Conservation (phyloP, 2,113 vertebrate species). For the Todiramphus chloris region DNA sequence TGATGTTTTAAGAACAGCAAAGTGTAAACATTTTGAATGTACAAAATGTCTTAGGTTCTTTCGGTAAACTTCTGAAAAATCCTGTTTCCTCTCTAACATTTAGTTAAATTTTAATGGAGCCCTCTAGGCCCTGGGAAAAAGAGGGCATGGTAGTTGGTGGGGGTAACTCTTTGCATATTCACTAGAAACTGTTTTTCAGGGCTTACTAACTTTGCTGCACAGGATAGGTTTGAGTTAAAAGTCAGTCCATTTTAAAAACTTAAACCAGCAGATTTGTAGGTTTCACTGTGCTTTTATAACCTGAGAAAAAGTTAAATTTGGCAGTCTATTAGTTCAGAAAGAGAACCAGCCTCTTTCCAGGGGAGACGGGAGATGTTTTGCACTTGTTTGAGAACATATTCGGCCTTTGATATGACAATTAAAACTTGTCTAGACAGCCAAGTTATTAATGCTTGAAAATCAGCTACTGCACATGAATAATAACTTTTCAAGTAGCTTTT, state of each 20-base stretch:
- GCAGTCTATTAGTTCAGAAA: not conserved
- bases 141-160: slow-evolving; percentile 18
- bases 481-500: slow-evolving; percentile 67
- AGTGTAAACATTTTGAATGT: slow-evolving; percentile 77
- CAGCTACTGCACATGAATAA: slow-evolving; percentile 59
- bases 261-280: not conserved
- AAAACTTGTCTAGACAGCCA: slow-evolving; percentile 68
- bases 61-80: slow-evolving; percentile 55
- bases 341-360: not conserved
- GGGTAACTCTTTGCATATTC: slow-evolving; percentile 50
- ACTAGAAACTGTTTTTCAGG: slow-evolving; percentile 67
- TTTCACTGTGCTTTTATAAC: slow-evolving; percentile 24
- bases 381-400: slow-evolving; percentile 34
- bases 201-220: slow-evolving; percentile 64
- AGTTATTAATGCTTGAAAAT: slow-evolving; percentile 66
- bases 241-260: not conserved
- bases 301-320: slow-evolving; percentile 26
- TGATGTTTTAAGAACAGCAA: slow-evolving; percentile 37
- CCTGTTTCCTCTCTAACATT: slow-evolving; percentile 48
- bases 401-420: slow-evolving; percentile 67
- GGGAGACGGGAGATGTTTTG: slow-evolving; percentile 15
- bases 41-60: slow-evolving; percentile 69
- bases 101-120: slow-evolving; percentile 43
- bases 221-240: slow-evolving; percentile 26
- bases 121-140: slow-evolving; percentile 43